A percentile compares a stretch with the other conserved stretches of the same genome.
phyloP scores from a whole-genome alignment of 2,113 vertebrate genomes.

The Brachypodius melanocephalos region DNA sequence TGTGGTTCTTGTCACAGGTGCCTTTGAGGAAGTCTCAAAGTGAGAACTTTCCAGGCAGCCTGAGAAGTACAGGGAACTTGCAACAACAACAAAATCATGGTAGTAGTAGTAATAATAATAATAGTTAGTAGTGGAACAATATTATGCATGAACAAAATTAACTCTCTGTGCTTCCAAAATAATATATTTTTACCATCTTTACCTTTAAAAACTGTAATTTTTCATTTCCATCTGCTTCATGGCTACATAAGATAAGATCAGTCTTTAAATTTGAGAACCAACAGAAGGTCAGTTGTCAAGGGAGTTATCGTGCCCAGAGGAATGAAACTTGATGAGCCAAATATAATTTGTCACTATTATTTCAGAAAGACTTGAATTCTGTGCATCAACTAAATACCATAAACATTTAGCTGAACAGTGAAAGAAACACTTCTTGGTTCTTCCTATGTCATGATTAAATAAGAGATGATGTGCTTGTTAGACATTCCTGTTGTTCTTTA shows the following conservation, averaged over 20 bases:
- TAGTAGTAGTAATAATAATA: not conserved
- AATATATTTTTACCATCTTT: not conserved
- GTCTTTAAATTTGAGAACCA: not conserved
- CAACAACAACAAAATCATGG: not conserved
- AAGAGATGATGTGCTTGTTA: not conserved
- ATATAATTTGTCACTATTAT: constrained; percentile 1
- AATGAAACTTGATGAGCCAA: constrained; percentile 13
- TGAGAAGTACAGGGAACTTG: not conserved
- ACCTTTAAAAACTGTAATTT: not conserved
- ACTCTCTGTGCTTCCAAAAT: not conserved
- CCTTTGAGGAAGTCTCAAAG: not conserved
- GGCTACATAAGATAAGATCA: not conserved
- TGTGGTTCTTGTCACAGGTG: not conserved
- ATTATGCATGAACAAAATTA: not conserved
- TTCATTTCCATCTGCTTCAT: not conserved
- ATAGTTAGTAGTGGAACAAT: not conserved
- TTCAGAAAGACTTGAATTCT: not conserved
- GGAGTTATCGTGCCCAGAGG: not conserved
- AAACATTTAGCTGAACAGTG: not conserved
- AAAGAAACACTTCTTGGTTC: not conserved
- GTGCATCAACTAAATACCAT: not conserved
- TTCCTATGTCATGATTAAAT: not conserved
- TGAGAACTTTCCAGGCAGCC: not conserved
- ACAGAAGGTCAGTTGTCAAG: constrained; percentile 44
- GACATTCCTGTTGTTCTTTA: not conserved